Percentiles rank a stretch among this genome's conserved stretches.
These are phyloP conservation scores for Trogon surrucura DNA, from an alignment of 2,113 vertebrate genomes.

Conservation along the genomic window DNA sequence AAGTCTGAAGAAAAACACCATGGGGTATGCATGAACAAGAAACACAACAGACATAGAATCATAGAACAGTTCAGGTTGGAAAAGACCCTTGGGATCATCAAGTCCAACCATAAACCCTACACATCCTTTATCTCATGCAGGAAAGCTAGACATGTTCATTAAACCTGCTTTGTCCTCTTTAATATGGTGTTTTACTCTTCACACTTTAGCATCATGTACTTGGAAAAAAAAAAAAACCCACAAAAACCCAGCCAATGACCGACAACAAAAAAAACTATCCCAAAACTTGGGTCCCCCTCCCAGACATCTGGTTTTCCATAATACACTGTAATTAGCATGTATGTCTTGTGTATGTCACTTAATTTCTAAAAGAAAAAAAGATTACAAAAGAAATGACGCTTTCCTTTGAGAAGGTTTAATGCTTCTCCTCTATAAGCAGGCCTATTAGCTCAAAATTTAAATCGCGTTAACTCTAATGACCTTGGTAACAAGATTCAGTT, in stretches of 20 bases:
- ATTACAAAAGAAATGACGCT: background rate
- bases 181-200: background rate
- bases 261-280: no score
- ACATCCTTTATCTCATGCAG: background rate
- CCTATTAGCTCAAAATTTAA: background rate
- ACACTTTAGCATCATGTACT: background rate
- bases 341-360: background rate
- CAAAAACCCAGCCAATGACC: background rate
- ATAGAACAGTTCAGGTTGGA: no score
- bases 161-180: background rate
- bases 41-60: background rate
- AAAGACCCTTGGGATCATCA: no score
- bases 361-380: background rate
- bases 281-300: background rate
- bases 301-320: background rate
- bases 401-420: background rate
- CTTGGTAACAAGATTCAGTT: background rate
- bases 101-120: no score
- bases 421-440: background rate
- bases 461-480: constrained; percentile 17
- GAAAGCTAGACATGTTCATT: background rate
- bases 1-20: background rate
- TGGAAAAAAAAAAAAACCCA: background rate
- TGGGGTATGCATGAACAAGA: background rate
- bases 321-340: background rate